These are phyloP conservation scores for Plectrocnemia conspersa DNA, from an alignment of 1,140 invertebrate genomes.

Conservation along the genomic window DNA sequence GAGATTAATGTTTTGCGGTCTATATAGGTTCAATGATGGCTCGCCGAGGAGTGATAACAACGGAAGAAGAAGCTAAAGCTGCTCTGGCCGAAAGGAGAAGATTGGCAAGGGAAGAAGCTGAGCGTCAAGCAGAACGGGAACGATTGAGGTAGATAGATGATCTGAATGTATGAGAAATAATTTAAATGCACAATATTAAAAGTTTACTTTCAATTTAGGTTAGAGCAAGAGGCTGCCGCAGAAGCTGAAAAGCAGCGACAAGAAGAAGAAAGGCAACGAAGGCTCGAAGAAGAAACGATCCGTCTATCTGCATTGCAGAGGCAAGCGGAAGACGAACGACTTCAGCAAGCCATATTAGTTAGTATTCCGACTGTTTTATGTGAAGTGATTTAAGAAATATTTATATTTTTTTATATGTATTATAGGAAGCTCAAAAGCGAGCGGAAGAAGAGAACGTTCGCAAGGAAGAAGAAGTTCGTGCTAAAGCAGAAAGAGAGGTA, in stretches of 20 bases:
- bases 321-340: slow-evolving; percentile 67
- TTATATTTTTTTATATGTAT: neutral
- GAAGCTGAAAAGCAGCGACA: slow-evolving; percentile 69
- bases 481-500: slow-evolving; percentile 71
- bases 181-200: no score
- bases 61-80: slow-evolving; percentile 85
- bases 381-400: neutral
- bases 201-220: slow-evolving; percentile 34
- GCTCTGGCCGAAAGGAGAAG: slow-evolving; percentile 79
- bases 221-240: slow-evolving; percentile 66
- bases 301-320: slow-evolving; percentile 67
- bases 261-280: slow-evolving; percentile 76
- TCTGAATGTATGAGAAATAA: no score
- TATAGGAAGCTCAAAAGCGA: slow-evolving; percentile 55
- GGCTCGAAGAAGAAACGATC: slow-evolving; percentile 70
- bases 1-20: slow-evolving; percentile 4
- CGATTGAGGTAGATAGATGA: slow-evolving; percentile 58
- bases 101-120: slow-evolving; percentile 78
- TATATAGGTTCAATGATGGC: slow-evolving; percentile 65
- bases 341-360: slow-evolving; percentile 66
- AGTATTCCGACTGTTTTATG: slow-evolving; percentile 12
- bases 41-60: slow-evolving; percentile 65
- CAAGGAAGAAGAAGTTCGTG: slow-evolving; percentile 62
- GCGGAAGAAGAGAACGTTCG: slow-evolving; percentile 56
- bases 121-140: slow-evolving; percentile 78